Percentiles rank a stretch among this genome's conserved stretches.
Evolutionary conservation across 2,888 invertebrate genomes (phyloP).

Genomic region (Eupithecia centaureata): DNA sequence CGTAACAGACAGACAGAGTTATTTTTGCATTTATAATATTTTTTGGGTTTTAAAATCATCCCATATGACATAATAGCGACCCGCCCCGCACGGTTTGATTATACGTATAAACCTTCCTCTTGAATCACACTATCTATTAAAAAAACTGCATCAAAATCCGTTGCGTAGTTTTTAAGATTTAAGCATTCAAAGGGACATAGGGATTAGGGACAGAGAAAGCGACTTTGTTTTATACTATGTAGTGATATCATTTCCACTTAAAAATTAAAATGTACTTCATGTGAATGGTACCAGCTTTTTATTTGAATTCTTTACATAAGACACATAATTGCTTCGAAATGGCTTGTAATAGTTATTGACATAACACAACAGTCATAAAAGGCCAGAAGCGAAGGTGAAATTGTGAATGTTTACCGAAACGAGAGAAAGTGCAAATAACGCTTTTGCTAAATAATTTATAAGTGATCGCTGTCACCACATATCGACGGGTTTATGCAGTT

Average conservation of each 20-base stretch:
- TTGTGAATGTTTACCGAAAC: conserved; percentile 34
- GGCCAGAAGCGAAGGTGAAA: conserved; percentile 31
- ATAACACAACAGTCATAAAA: conserved; percentile 2
- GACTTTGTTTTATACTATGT: no score
- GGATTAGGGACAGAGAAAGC: no score
- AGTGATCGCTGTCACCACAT: conserved; percentile 2
- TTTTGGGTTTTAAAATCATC: no score
- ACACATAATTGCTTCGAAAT: neutral
- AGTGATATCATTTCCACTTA: neutral
- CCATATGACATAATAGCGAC: no score
- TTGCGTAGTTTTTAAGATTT: no score
- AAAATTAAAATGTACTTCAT: neutral
- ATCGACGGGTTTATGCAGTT: neutral
- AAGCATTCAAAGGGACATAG: no score
- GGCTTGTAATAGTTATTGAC: conserved; percentile 3
- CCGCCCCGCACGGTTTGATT: no score
- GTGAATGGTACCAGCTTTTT: neutral
- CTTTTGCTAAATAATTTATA: conserved; percentile 4
- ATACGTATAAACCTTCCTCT: no score
- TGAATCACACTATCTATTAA: no score
- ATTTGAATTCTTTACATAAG: conserved; percentile 1
- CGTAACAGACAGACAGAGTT: no score
- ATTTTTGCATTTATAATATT: no score
- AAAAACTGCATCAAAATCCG: no score
- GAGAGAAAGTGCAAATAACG: conserved; percentile 40